Base-by-base conservation (phyloP, 2,797 vertebrate genomes). In the Poliocrania exsul region DNA sequence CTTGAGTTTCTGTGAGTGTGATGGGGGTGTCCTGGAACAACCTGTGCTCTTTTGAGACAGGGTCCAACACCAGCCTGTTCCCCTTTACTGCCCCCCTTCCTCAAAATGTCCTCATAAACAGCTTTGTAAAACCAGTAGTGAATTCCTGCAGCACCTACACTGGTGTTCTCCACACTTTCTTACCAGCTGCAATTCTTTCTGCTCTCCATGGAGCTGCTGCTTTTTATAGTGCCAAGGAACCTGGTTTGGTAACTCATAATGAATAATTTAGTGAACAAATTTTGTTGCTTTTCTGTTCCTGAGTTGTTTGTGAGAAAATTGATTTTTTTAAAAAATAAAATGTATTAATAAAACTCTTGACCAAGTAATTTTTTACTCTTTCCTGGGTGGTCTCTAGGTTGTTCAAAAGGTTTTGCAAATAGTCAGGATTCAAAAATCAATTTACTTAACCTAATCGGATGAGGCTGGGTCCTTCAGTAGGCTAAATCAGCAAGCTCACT, bases 391-490 rank as follows among this genome's bases (percentile, higher is more conserved):
- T 83, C 25, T 86, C 17, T 73, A 10, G 0, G 21, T 71, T 85
- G 42, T 75, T 88, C 58, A 16, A 56, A 49, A 67, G 33, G 8
- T 31, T 91, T 90, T 92, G 50, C 70, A 95, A 94, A 73, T 88
- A 61, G 47, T 81, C 58, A 81, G 53, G 50, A 88, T 92, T 93
- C 47, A 80, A 74, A 93, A 95, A 92, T 84, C 85, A 89, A 73
- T 93, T 88, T 92, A 61, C 46, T 78, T 82, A 82, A 56, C 33
- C 37, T 91, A 92, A 88, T 88, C 10, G 11, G 49, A 47, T 88
- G 65, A 84, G 56, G 37, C 42, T 60, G 38, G 28, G 26, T 65
- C 90, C 81, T 92, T 92, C 72, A 71, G 69, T 13, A 71, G 75
- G 38, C 54, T 86, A 88, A 84, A 93, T 72, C 82, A 82, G 61